These are phyloP conservation scores for Toxostoma redivivum DNA, from an alignment of 2,113 vertebrate genomes.

Conservation along the genomic window DNA sequence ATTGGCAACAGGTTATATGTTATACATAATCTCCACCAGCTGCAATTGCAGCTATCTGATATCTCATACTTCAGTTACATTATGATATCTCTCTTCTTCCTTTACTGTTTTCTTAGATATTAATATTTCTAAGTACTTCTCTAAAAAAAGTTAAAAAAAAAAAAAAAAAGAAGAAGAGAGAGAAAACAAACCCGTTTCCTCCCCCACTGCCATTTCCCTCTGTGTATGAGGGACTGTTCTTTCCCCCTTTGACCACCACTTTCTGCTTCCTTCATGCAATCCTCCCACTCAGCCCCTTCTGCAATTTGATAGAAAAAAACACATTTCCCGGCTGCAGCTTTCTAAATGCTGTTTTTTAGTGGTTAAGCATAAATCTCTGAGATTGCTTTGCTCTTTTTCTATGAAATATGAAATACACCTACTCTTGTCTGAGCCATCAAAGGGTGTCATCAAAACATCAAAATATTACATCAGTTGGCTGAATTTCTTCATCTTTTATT, in stretches of 20 bases:
- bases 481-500: constrained; percentile 17
- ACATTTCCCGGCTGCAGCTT: constrained; percentile 13
- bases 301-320: not conserved
- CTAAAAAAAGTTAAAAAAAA: not conserved
- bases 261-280: not conserved
- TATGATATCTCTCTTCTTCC: constrained; percentile 51
- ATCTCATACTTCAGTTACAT: not conserved
- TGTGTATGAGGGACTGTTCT: not conserved
- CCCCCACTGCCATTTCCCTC: not conserved
- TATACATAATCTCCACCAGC: constrained; percentile 63
- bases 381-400: not conserved
- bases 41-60: constrained; percentile 59
- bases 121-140: constrained; percentile 23
- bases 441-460: not conserved
- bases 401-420: not conserved
- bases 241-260: not conserved
- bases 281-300: constrained; percentile 36
- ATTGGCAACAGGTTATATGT: constrained; percentile 45
- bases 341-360: not conserved
- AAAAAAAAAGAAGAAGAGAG: not conserved
- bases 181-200: not conserved
- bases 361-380: not conserved
- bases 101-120: constrained; percentile 43
- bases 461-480: not conserved
- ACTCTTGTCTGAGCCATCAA: not conserved